Conservation (phyloP, 2,797 vertebrate species). For the Dendrocincla tyrannina region DNA sequence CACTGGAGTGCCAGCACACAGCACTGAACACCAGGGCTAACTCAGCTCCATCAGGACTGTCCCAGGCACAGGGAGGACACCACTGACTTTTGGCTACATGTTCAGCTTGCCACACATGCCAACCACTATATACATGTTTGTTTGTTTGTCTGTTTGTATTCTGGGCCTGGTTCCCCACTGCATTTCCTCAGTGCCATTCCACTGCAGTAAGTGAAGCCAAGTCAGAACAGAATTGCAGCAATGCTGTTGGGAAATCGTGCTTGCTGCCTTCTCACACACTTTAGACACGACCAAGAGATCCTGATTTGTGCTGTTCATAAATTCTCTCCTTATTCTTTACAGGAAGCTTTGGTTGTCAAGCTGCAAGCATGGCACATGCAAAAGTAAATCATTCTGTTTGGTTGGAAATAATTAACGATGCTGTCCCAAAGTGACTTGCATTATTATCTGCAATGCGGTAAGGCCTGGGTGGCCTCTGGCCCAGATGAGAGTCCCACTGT, state of each 20-base stretch:
- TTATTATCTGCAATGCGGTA: not conserved
- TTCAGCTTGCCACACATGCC: not conserved
- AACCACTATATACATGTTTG: not conserved
- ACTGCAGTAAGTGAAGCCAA: not conserved
- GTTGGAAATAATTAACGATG: not conserved
- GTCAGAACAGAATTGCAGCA: not conserved
- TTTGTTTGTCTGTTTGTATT: not conserved
- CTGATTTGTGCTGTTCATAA: not conserved
- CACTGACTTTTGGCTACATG: not conserved
- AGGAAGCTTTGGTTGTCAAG: not conserved
- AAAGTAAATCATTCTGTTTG: not conserved
- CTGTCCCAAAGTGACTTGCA: not conserved
- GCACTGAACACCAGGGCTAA: fast-evolving
- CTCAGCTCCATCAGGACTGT: not conserved
- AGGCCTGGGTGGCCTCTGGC: not conserved
- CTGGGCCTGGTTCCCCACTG: not conserved
- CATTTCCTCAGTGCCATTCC: not conserved
- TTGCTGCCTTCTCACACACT: not conserved
- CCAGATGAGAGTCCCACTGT: not conserved
- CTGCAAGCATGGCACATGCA: not conserved
- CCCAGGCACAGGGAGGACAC: not conserved
- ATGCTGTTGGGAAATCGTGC: not conserved
- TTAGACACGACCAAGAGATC: not conserved
- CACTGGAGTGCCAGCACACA: not conserved
- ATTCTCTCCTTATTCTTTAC: not conserved